Base-by-base conservation (phyloP, 1,140 invertebrate species). In the Lepidostoma basale region DNA sequence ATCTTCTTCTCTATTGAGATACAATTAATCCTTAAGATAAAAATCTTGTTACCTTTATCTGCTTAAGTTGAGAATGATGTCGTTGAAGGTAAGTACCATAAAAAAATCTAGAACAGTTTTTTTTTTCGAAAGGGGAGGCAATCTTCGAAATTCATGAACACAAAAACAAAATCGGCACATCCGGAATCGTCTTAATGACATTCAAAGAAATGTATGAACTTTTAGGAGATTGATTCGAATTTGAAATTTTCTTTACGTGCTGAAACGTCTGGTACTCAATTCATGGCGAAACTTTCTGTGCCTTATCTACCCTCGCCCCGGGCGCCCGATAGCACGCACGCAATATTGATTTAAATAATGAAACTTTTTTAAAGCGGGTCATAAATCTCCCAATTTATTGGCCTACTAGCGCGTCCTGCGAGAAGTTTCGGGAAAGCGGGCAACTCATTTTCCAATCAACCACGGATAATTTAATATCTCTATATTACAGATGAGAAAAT, bases 331-430 rank as follows among this genome's bases (percentile, higher is more conserved):
- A 60, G 23, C 39, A 60, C 56, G 33, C 56, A 60, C 56, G 36
- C 56, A 60, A 60, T 60, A 60, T 42, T 60, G 56, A 60, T 60
- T 60, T 60, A 60, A 60, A 60, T 60, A 60, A 22, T 42, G 56
- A 44, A 42, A 60, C 36, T 60, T 60, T 60, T 45, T 60, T 42
- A 44, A 54, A 44, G 22, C 16, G 56, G 39, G 56, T 26, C 20
- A 60, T 60, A 60, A 60, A 60, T 60, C 56, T 60, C 42, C 42
- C 25, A 40, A 40, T 3, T 56, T 56, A 56, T 36, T 36, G 30
- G 30, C n/a, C 52, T 30, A 36, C 52, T 56, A 18, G 16, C 12
- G 6, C 16, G 6, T 18, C 6, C 18, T 20, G 10, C 3, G 20
- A 18, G 12, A 54, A 54, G n/a, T 28, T 56, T 36, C n/a, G 9